Evolutionary conservation across 2,797 vertebrate genomes (phyloP).

Genomic region (Columba guinea): DNA sequence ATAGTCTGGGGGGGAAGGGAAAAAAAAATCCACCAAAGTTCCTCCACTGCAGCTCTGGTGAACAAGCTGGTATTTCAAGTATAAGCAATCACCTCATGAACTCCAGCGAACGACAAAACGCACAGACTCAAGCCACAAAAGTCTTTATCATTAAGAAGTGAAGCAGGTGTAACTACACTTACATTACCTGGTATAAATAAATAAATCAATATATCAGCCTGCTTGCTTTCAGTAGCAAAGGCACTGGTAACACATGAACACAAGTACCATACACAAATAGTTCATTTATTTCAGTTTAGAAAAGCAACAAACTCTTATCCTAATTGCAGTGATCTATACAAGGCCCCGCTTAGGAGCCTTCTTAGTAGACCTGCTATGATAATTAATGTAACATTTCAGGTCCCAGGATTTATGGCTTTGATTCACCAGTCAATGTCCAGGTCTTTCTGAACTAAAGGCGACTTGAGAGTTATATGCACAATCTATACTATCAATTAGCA

Average conservation of each 20-base stretch:
- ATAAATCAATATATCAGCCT: background rate
- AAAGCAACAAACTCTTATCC: background rate
- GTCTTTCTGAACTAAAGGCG: background rate
- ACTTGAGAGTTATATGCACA: background rate
- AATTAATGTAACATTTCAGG: background rate
- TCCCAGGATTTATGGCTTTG: background rate
- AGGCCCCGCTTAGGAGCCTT: background rate
- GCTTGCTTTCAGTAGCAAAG: background rate
- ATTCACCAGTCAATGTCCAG: background rate
- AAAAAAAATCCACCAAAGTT: background rate
- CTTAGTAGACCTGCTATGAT: background rate
- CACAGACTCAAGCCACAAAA: background rate
- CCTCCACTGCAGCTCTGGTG: background rate
- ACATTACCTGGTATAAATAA: background rate
- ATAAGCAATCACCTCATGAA: background rate
- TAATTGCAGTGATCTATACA: background rate
- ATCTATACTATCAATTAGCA: background rate
- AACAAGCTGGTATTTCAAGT: background rate
- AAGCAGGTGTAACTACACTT: background rate
- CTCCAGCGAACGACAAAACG: background rate
- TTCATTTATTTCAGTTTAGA: background rate
- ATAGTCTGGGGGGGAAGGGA: fast-evolving
- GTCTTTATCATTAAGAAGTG: background rate
- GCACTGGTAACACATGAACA: background rate
- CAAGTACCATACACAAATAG: background rate